Evolutionary conservation across 2,797 vertebrate species (phyloP), one percentile per base, ranked within the genome.

Genomic region (Okamejei kenojei): DNA sequence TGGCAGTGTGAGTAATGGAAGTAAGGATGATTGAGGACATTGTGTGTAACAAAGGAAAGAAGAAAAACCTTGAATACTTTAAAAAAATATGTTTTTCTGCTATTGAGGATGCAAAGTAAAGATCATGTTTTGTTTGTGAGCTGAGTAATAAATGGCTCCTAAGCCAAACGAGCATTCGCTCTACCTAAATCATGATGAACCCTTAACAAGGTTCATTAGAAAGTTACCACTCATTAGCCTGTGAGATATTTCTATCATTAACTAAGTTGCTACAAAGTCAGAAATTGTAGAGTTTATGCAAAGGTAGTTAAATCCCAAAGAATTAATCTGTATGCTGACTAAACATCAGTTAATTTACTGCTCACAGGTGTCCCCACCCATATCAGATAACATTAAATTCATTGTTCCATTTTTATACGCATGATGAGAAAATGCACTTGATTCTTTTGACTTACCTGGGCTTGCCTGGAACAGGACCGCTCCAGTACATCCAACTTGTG

Each of bases 291-390:
- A 73, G 35, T 45, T 91, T 91, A 74, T 71, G 73, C 68, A 91
- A 91, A 71, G 45, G 65, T 26, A 45, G 68, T 74, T 91, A 91
- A 91, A 54, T 32, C 23, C 88, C 23, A 91, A 91, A 91, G 73
- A 91, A 45, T 21, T 71, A 91, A 73, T 45, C 65, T 73, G 88
- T 91, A 63, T 71, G 9, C 35, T 13, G 71, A 35, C 38, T 91
- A 71, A 91, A 91, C 71, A 21, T 65, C 10, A 71, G 26, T 91
- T 13, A 71, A 73, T 73, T 45, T 91, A 38, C 88, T 45, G 35
- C 68, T 71, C n/a, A 45, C 88, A 91, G 32, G 88, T 91, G 68
- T 71, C 74, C 68, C 88, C 21, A 73, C 35, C 35, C 65, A 73
- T 73, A 91, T 45, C 32, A 21, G 45, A 17, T 63, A n/a, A 86